phyloP scores from a whole-genome alignment of 2,888 invertebrate genomes.

The Cantharis lateralis region DNA sequence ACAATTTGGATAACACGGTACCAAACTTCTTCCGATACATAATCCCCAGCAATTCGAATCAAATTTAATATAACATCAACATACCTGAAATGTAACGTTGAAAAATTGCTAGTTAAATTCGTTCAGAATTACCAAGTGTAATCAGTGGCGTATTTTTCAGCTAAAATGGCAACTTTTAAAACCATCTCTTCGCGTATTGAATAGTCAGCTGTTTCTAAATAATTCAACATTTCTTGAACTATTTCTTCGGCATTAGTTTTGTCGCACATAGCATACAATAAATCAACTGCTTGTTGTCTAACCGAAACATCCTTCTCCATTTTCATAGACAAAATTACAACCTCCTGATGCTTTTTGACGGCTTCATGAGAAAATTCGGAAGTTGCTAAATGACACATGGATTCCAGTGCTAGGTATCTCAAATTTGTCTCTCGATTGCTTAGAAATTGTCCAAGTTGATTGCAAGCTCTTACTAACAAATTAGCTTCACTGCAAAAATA shows the following conservation, averaged over 20 bases:
- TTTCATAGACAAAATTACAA: conserved; percentile 98
- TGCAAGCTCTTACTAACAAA: conserved; percentile 95
- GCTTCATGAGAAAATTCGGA: conserved; percentile 99
- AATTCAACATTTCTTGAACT: conserved; percentile 99
- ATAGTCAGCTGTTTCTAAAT: conserved; percentile 98
- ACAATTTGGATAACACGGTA: conserved; percentile 99
- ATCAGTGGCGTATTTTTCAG: conserved; percentile 99
- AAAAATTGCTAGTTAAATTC: not conserved
- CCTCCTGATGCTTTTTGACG: conserved; percentile 99
- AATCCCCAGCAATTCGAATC: conserved; percentile 99
- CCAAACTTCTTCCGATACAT: conserved; percentile 99
- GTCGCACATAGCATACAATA: conserved; percentile 99
- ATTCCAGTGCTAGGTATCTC: conserved; percentile 96
- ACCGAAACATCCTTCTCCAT: conserved; percentile 99
- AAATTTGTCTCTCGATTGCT: conserved; percentile 97
- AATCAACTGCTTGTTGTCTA: conserved; percentile 95
- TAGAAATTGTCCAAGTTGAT: conserved; percentile 97
- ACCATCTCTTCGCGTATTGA: conserved; percentile 99
- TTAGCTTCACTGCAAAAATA: conserved; percentile 79
- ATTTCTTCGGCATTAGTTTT: conserved; percentile 99
- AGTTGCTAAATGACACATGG: conserved; percentile 98
- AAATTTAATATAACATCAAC: conserved; percentile 98
- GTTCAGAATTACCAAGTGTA: conserved; percentile 84
- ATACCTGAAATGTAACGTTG: conserved; percentile 55
- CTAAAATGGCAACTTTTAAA: conserved; percentile 96